Evolutionary conservation across 2,797 vertebrate species (phyloP).

Genomic region (Falco biarmicus): DNA sequence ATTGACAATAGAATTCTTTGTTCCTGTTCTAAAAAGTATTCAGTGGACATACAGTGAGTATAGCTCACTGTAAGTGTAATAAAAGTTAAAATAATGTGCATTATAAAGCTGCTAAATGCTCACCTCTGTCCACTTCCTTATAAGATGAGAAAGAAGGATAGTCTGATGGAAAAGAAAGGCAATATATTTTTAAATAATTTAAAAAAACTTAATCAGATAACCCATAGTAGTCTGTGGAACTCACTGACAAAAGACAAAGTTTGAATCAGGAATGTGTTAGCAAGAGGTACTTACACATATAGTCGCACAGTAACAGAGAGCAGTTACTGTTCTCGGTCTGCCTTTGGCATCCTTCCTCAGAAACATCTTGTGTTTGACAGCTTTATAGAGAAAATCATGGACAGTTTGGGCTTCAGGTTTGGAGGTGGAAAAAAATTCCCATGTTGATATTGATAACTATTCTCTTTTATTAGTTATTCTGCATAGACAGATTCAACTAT

Average conservation of each 20-base stretch:
- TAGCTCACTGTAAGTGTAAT: neutral
- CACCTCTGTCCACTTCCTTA: neutral
- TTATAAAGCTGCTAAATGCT: neutral
- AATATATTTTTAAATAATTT: neutral
- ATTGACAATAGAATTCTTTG: neutral
- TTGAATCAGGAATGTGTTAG: neutral
- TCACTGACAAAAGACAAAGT: neutral
- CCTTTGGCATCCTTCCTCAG: neutral
- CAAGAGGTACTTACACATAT: neutral
- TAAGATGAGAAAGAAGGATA: neutral
- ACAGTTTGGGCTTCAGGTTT: neutral
- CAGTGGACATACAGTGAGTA: neutral
- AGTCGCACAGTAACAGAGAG: neutral
- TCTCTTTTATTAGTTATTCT: constrained; percentile 2
- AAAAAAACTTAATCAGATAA: neutral
- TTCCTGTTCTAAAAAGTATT: neutral
- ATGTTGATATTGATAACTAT: neutral
- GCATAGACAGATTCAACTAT: neutral
- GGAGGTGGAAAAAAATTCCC: neutral
- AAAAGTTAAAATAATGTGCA: neutral
- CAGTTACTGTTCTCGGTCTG: neutral
- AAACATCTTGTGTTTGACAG: neutral
- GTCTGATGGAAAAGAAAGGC: neutral
- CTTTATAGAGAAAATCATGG: neutral
- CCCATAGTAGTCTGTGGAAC: neutral